These are phyloP conservation scores for Gopherus flavomarginatus DNA, from an alignment of 2,113 vertebrate genomes.

Conservation along the genomic window DNA sequence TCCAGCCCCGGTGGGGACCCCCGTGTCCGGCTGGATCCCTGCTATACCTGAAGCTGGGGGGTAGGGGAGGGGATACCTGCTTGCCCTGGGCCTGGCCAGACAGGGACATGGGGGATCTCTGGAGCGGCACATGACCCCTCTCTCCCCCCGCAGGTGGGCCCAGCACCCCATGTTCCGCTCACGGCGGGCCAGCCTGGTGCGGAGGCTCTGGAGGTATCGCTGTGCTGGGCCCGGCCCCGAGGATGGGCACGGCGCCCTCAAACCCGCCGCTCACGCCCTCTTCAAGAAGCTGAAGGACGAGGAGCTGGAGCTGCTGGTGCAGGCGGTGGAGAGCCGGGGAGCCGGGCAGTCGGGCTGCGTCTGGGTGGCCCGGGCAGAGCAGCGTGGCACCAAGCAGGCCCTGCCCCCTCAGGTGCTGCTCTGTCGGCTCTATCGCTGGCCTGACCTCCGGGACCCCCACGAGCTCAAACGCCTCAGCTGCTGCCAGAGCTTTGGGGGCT, in stretches of 20 bases:
- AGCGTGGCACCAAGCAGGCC: constrained; percentile 9
- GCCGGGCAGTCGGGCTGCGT: constrained; percentile 60
- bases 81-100: accelerated
- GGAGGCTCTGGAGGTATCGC: constrained; percentile 72
- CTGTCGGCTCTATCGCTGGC: constrained; percentile 77
- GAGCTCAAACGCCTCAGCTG: constrained; percentile 72
- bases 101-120: neutral
- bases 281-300: constrained; percentile 76
- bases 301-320: constrained; percentile 71
- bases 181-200: constrained; percentile 43
- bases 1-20: no score
- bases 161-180: constrained; percentile 69
- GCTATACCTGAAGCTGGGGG: no score
- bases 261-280: constrained; percentile 34
- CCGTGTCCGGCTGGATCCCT: no score
- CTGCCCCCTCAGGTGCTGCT: constrained; percentile 65
- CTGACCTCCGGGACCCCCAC: constrained; percentile 56
- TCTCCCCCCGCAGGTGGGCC: neutral
- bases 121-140: neutral
- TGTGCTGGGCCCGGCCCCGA: neutral
- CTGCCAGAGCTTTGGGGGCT: constrained; percentile 22
- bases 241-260: constrained; percentile 47
- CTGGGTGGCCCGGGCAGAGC: constrained; percentile 32
- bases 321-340: constrained; percentile 65
- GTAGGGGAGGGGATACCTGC: neutral